A percentile compares a stretch with the other conserved stretches of the same genome.
phyloP scores from a whole-genome alignment of 2,888 invertebrate species.

The Unio pictorum region DNA sequence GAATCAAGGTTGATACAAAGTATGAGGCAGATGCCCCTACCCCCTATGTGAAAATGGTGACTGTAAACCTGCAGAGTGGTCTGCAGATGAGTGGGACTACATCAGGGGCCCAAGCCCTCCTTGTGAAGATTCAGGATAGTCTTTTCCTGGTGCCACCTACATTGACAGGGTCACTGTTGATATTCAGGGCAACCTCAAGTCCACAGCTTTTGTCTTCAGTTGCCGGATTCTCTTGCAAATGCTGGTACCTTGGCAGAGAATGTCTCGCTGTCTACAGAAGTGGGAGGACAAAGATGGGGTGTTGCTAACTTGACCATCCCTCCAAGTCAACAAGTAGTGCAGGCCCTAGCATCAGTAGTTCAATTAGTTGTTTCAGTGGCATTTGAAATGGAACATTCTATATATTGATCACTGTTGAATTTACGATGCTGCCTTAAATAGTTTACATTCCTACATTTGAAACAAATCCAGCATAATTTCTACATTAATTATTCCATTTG shows the following conservation, averaged over 20 bases:
- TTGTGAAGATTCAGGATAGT: conserved; percentile 43
- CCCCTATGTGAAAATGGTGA: conserved; percentile 26
- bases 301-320: conserved; percentile 29
- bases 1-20: conserved; percentile 69
- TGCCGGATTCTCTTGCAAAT: too few species aligned
- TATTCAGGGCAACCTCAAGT: conserved; percentile 43
- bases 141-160: conserved; percentile 44
- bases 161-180: conserved; percentile 36
- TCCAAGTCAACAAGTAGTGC: conserved; percentile 22
- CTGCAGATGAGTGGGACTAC: conserved; percentile 44
- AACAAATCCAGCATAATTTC: too few species aligned
- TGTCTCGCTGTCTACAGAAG: too few species aligned
- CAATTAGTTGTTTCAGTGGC: too few species aligned
- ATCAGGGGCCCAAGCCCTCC: conserved; percentile 43
- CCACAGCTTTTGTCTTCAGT: conserved; percentile 41
- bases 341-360: conserved; percentile 22
- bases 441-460: too few species aligned
- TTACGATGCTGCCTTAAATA: too few species aligned
- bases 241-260: too few species aligned
- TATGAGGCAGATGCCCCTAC: conserved; percentile 27
- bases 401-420: too few species aligned
- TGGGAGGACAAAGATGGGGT: too few species aligned
- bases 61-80: conserved; percentile 32
- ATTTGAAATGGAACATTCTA: too few species aligned
- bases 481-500: too few species aligned